These are phyloP conservation scores for Scelioninae gen. 2 DNA, from an alignment of 2,888 invertebrate genomes.

Conservation along the genomic window DNA sequence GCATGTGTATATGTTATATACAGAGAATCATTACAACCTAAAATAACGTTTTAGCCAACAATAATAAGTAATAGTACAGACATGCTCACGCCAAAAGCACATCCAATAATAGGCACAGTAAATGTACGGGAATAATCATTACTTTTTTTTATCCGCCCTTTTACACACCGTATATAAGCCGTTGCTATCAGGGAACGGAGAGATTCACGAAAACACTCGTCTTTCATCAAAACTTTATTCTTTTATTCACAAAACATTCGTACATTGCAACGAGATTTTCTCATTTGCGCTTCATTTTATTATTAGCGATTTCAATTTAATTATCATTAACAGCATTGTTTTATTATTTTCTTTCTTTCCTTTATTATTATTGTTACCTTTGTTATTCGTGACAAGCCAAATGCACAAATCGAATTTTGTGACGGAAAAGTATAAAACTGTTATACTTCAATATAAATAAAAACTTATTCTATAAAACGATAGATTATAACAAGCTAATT, in stretches of 20 bases:
- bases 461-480: background rate
- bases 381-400: conserved; percentile 8
- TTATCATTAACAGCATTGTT: conserved; percentile 1
- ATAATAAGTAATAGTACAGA: conserved; percentile 58
- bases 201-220: conserved; percentile 63
- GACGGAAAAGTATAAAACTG: background rate
- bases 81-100: conserved; percentile 25
- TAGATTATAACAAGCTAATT: too few species aligned
- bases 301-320: background rate
- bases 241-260: conserved; percentile 51
- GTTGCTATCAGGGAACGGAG: conserved; percentile 73
- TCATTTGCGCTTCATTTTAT: background rate
- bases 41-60: conserved; percentile 60
- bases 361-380: too few species aligned
- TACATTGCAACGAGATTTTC: conserved; percentile 15
- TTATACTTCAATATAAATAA: background rate
- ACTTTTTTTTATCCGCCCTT: conserved; percentile 37
- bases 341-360: background rate
- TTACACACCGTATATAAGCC: conserved; percentile 67
- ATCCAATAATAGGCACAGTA: conserved; percentile 74
- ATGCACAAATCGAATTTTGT: background rate
- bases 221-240: conserved; percentile 68
- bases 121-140: conserved; percentile 68
- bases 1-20: conserved; percentile 53
- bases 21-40: conserved; percentile 59